phyloP scores from a whole-genome alignment of 2,797 vertebrate species.

The Cossypha heuglini region DNA sequence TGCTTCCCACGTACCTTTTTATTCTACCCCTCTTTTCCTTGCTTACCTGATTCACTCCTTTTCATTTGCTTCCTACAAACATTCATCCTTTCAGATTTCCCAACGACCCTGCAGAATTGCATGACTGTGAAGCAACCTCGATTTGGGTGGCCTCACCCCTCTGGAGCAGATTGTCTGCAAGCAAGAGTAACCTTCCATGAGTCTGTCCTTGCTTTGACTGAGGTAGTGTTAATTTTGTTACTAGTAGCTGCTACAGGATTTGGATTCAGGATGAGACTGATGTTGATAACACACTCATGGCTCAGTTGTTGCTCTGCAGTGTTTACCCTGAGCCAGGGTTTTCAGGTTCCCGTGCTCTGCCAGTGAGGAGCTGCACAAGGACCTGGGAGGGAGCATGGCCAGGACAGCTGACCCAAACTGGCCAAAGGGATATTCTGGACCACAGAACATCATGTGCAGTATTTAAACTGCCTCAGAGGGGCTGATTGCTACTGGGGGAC shows the following conservation, averaged over 20 bases:
- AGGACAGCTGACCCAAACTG: not conserved
- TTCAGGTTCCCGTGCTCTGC: not conserved
- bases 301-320: not conserved
- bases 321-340: not conserved
- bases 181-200: not conserved
- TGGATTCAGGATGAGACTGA: accelerated
- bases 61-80: not conserved
- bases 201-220: not conserved
- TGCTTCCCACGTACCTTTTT: not conserved
- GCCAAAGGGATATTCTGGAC: not conserved
- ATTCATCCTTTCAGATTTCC: not conserved
- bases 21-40: not conserved
- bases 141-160: not conserved
- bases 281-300: not conserved
- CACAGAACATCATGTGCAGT: not conserved
- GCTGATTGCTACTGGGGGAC: not conserved
- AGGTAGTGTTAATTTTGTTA: not conserved
- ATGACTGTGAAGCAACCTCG: not conserved
- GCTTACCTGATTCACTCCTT: not conserved
- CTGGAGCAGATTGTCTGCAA: not conserved
- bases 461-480: not conserved
- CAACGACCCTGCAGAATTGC: accelerated
- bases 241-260: not conserved
- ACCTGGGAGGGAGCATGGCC: not conserved
- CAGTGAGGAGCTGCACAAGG: not conserved